phyloP scores from a whole-genome alignment of 2,888 invertebrate species.

The Imbricaverruca yamaguchii region DNA sequence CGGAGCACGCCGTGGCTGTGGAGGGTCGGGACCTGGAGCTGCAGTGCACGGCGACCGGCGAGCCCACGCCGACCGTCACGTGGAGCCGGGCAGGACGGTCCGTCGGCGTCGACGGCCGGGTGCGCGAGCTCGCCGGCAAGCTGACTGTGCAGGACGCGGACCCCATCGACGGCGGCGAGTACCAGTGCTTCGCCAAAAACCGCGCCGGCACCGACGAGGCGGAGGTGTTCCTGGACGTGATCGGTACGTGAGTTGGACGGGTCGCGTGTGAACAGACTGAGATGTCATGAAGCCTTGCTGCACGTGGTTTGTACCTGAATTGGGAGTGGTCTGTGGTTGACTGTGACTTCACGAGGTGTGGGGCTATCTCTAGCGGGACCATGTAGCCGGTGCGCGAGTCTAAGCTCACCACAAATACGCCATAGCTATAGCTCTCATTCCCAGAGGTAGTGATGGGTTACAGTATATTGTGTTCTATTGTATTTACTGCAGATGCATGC shows the following conservation, averaged over 20 bases:
- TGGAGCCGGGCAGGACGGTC: not conserved
- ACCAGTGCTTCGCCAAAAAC: slow-evolving; percentile 54
- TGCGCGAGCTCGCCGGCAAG: not conserved
- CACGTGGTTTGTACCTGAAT: too few relatives aligned
- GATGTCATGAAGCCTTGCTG: too few relatives aligned
- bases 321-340: too few relatives aligned
- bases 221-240: slow-evolving; percentile 49
- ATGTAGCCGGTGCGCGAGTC: too few relatives aligned
- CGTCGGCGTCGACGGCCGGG: not conserved
- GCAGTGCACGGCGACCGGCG: not conserved
- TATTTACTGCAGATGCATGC: too few relatives aligned
- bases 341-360: too few relatives aligned
- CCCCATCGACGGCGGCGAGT: slow-evolving; percentile 46
- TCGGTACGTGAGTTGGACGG: slow-evolving; percentile 37
- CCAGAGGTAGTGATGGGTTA: too few relatives aligned
- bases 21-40: not conserved
- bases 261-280: not conserved
- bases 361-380: too few relatives aligned
- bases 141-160: slow-evolving; percentile 13
- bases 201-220: slow-evolving; percentile 50
- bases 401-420: too few relatives aligned
- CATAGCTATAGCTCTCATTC: too few relatives aligned
- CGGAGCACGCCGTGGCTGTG: not conserved
- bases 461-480: too few relatives aligned
- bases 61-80: not conserved